Percentiles rank a stretch among this genome's conserved stretches.
phyloP scores from a whole-genome alignment of 2,113 vertebrate species.

The Coregonus clupeaformis region DNA sequence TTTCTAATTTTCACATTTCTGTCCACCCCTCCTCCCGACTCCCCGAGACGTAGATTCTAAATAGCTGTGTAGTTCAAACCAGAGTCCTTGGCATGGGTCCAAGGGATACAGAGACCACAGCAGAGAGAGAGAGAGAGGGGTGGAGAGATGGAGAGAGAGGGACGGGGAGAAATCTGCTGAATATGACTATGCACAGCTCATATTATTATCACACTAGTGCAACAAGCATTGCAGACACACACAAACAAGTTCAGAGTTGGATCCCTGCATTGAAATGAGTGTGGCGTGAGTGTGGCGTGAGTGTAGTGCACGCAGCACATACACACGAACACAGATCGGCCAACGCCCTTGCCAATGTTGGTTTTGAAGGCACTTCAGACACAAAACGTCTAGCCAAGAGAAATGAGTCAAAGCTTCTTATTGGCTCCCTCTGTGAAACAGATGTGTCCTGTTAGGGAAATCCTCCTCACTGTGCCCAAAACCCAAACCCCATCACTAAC shows the following conservation, averaged over 20 bases:
- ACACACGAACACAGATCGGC: constrained; percentile 52
- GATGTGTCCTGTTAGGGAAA: constrained; percentile 68
- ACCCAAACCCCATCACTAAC: constrained; percentile 10
- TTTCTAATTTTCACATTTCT: background rate
- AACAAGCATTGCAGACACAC: no score
- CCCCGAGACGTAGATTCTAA: background rate
- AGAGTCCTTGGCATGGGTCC: background rate
- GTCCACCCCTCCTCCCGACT: background rate
- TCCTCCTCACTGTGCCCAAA: constrained; percentile 41
- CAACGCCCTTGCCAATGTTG: constrained; percentile 68
- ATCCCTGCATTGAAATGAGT: no score
- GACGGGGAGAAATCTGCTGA: no score
- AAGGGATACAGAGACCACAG: no score
- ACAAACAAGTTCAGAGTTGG: no score
- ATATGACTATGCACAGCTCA: background rate
- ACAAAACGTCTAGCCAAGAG: constrained; percentile 66
- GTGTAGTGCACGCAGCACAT: background rate
- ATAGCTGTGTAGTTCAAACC: background rate
- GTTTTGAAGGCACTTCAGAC: constrained; percentile 72
- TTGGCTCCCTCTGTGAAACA: constrained; percentile 66
- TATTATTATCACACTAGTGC: background rate
- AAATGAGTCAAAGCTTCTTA: constrained; percentile 70
- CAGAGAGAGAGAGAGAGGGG: no score
- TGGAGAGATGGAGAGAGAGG: no score
- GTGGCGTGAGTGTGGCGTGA: no score